Conservation (phyloP, 2,797 vertebrate species). For the Thaleichthys pacificus region DNA sequence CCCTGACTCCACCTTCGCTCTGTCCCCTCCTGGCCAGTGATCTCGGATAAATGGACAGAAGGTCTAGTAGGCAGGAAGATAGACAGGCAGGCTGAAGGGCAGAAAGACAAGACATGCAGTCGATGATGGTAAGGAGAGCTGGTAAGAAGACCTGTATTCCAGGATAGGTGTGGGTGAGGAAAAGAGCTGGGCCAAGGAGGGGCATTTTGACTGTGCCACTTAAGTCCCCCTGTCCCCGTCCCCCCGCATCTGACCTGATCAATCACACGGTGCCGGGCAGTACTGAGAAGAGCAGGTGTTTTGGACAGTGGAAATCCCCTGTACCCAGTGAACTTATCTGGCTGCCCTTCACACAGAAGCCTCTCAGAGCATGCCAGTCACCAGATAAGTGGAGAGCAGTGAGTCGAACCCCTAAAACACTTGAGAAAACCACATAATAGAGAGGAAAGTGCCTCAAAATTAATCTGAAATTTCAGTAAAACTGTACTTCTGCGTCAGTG, state of each 20-base stretch:
- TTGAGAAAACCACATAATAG: too few species aligned
- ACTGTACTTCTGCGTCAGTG: too few species aligned
- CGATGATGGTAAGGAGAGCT: conserved; percentile 7
- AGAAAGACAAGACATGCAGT: not conserved
- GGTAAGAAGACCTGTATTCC: conserved; percentile 29
- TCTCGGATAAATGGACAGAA: too few species aligned
- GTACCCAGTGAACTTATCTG: conserved; percentile 39
- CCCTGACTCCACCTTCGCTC: not conserved
- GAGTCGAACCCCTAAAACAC: too few species aligned
- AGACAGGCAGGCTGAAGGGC: not conserved
- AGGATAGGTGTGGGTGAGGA: conserved; percentile 37
- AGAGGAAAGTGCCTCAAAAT: too few species aligned
- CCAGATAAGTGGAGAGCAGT: too few species aligned
- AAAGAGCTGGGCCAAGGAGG: conserved; percentile 15
- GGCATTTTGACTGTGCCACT: conserved; percentile 35
- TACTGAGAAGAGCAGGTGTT: conserved; percentile 48
- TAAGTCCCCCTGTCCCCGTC: conserved; percentile 6
- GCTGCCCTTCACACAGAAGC: conserved; percentile 29
- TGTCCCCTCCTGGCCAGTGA: not conserved
- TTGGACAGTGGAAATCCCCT: conserved; percentile 50
- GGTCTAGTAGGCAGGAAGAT: not conserved
- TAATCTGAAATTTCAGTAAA: too few species aligned
- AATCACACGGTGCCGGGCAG: conserved; percentile 39
- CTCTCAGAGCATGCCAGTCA: not conserved
- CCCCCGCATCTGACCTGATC: conserved; percentile 45